Percentiles rank a stretch among this genome's conserved stretches.
phyloP scores from a whole-genome alignment of 2,888 invertebrate genomes.

The Polia nebulosa region DNA sequence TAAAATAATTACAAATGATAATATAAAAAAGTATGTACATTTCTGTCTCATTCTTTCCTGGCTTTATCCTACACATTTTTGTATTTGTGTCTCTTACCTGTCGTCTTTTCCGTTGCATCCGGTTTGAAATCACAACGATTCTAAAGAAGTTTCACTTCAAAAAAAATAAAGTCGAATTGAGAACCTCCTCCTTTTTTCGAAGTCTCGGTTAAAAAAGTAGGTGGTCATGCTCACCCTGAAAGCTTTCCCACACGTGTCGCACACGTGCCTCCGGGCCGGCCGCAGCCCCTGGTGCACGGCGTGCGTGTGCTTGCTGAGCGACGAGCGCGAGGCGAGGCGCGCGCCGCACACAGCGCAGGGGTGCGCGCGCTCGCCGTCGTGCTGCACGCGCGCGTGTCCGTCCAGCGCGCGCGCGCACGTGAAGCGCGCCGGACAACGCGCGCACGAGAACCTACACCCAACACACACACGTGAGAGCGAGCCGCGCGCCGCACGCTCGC shows the following conservation, averaged over 20 bases:
- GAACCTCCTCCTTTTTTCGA: too few species aligned
- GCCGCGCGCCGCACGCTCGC: too few species aligned
- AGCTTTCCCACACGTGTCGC: constrained; percentile 84
- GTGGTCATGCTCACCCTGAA: constrained; percentile 75
- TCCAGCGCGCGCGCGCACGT: constrained; percentile 62
- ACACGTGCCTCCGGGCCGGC: constrained; percentile 78
- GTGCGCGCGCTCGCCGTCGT: constrained; percentile 83
- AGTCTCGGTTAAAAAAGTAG: too few species aligned
- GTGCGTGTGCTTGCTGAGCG: constrained; percentile 79
- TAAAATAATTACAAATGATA: too few species aligned
- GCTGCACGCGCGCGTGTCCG: constrained; percentile 78
- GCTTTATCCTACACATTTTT: too few species aligned
- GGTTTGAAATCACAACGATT: too few species aligned
- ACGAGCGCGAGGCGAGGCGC: constrained; percentile 77
- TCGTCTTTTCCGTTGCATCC: too few species aligned
- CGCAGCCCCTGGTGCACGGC: constrained; percentile 75
- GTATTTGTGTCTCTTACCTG: too few species aligned
- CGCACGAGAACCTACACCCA: constrained; percentile 75
- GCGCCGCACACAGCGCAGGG: constrained; percentile 84
- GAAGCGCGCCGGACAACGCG: constrained; percentile 77
- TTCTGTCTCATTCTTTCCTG: too few species aligned
- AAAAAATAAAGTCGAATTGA: too few species aligned
- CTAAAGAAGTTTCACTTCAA: too few species aligned
- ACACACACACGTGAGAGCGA: not conserved
- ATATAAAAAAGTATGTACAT: too few species aligned